Evolutionary conservation across 2,113 vertebrate species (phyloP).

Genomic region (Lycaon pictus): DNA sequence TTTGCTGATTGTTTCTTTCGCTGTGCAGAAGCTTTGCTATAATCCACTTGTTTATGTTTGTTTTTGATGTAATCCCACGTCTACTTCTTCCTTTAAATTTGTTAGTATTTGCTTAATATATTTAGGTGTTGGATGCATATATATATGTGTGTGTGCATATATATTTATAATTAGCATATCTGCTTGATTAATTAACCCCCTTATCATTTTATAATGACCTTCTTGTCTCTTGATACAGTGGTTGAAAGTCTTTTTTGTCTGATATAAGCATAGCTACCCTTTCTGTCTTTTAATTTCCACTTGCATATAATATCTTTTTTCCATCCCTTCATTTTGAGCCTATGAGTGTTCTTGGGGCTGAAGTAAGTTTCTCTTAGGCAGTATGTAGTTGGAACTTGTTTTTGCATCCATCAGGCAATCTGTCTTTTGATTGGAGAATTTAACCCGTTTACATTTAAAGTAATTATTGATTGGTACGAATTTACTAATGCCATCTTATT

Average conservation of each 20-base stretch:
- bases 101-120: neutral
- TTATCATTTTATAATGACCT: neutral
- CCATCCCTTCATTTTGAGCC: neutral
- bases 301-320: neutral
- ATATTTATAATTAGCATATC: neutral
- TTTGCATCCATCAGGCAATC: neutral
- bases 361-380: neutral
- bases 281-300: neutral
- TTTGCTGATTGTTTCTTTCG: neutral
- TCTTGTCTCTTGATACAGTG: neutral
- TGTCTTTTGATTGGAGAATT: neutral
- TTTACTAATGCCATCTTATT: neutral
- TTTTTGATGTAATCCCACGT: neutral
- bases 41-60: neutral
- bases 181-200: neutral
- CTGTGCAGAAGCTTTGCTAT: neutral
- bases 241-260: neutral
- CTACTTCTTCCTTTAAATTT: neutral
- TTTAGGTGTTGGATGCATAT: neutral
- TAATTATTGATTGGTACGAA: neutral
- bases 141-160: neutral
- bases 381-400: neutral
- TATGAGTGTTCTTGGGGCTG: neutral
- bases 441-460: neutral
- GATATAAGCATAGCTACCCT: neutral